These are phyloP conservation scores for Cheilosia variabilis DNA, from an alignment of 2,888 invertebrate genomes.

Conservation along the genomic window DNA sequence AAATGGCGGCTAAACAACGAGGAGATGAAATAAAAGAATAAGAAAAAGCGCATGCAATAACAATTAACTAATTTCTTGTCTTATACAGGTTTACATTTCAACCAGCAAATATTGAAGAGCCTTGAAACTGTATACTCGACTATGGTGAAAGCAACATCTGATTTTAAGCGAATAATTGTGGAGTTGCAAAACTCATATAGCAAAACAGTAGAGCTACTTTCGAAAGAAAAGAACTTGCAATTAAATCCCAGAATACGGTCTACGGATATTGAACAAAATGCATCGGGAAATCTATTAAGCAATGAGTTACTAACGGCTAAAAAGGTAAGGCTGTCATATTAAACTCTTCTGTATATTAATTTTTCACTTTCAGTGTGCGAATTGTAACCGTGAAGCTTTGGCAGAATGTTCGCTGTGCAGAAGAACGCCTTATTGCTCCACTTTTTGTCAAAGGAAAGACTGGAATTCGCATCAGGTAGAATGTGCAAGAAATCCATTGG, in stretches of 20 bases:
- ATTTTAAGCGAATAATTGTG: conserved; percentile 89
- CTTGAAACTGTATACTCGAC: conserved; percentile 89
- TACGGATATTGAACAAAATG: conserved; percentile 85
- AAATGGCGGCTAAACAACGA: background rate
- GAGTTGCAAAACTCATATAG: conserved; percentile 88
- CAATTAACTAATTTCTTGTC: background rate
- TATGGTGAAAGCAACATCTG: conserved; percentile 88
- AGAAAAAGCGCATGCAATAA: background rate
- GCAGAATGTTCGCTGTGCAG: conserved; percentile 94
- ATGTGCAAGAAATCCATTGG: conserved; percentile 89
- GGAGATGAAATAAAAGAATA: background rate
- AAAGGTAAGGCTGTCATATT: conserved; percentile 85
- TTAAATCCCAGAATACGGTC: conserved; percentile 88
- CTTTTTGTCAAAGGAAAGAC: conserved; percentile 95
- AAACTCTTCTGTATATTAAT: background rate
- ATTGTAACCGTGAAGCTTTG: conserved; percentile 94
- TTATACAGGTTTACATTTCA: conserved; percentile 46
- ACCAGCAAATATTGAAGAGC: conserved; percentile 85
- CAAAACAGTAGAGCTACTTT: conserved; percentile 87
- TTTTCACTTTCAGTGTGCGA: conserved; percentile 88
- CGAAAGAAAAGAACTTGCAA: conserved; percentile 87
- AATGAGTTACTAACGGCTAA: conserved; percentile 88
- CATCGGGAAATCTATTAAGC: conserved; percentile 83
- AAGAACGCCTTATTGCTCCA: conserved; percentile 94
- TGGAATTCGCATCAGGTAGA: conserved; percentile 95